Evolutionary conservation across 2,797 vertebrate genomes (phyloP), one percentile per base, ranked within the genome.

Genomic region (Paedocypris micromegethes): DNA sequence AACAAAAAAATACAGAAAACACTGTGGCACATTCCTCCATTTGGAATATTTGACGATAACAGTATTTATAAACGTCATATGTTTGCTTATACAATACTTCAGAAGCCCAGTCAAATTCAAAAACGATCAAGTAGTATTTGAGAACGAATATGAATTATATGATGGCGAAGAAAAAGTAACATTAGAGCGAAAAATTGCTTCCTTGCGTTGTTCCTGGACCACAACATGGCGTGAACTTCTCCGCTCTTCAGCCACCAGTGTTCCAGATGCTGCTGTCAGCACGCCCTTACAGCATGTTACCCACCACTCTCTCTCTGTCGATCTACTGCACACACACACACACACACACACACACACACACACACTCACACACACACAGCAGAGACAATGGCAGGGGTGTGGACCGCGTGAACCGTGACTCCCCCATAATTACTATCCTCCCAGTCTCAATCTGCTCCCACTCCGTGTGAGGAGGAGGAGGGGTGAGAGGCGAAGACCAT

Each of bases 181-280:
- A 23, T 23, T 23, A 23, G 23, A 23, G 23, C 1, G 7, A 9
- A 6, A 3, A 57, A 46, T 68, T 42, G 39, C 65, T 9, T 6
- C 1, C 45, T 48, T 83, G 83, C 53, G 70, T 76, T 81, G 61
- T 59, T 75, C 0, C 0, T 46, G 79, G 82, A 80, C 86, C 88
- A 86, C 84, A 79, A 87, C 85, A 80, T 85, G 88, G 86, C 85
- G 82, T 77, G 49, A 56, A 57, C 6, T 77, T 85, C 77, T 80
- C 82, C 80, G 80, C 81, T 77, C 72, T 72, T 42, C 59, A 63
- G 80, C 2, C 88, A 85, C 87, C 89, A 89, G 91, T 92, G 92
- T 93, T 23, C 92, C 93, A 93, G 93, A 92, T 94, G 94, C 91
- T 93, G 90, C 91, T 94, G 93, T 96, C 93, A 94, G 91, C 93